Evolutionary conservation across 1,140 invertebrate genomes (phyloP).

Genomic region (Zaprionus taronus): DNA sequence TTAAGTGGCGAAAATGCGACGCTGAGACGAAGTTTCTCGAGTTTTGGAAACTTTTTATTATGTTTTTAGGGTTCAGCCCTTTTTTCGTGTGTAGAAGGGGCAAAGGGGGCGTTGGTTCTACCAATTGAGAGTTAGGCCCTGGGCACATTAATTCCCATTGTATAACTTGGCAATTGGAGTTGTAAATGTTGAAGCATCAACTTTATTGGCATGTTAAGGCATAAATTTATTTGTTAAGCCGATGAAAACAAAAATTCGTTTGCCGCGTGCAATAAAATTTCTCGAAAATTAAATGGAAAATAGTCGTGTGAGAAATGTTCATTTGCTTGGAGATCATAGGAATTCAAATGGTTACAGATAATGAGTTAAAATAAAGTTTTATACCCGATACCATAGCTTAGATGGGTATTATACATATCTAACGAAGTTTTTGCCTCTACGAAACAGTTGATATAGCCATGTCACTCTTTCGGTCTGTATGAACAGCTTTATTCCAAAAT

Average conservation of each 20-base stretch:
- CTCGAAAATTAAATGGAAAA: neutral
- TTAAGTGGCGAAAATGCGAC: constrained; percentile 71
- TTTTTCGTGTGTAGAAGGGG: constrained; percentile 35
- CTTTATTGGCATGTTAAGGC: constrained; percentile 64
- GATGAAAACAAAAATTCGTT: neutral
- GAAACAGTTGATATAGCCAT: no score
- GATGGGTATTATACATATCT: no score
- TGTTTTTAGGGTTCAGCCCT: constrained; percentile 66
- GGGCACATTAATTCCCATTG: constrained; percentile 69
- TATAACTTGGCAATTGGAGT: constrained; percentile 46
- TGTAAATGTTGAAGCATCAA: constrained; percentile 36
- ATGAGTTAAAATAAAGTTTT: neutral
- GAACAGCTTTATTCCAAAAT: no score
- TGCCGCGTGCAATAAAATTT: neutral
- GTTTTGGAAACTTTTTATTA: constrained; percentile 45
- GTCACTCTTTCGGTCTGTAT: no score
- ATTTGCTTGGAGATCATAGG: neutral
- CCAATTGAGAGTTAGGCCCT: constrained; percentile 70
- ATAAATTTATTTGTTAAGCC: constrained; percentile 58
- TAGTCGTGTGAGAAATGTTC: neutral
- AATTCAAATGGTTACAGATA: neutral
- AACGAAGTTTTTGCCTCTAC: no score
- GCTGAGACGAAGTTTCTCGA: constrained; percentile 30
- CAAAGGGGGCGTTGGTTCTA: constrained; percentile 31
- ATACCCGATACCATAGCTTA: neutral